Evolutionary conservation across 2,888 invertebrate genomes (phyloP).

Genomic region (Synergus japonicus): DNA sequence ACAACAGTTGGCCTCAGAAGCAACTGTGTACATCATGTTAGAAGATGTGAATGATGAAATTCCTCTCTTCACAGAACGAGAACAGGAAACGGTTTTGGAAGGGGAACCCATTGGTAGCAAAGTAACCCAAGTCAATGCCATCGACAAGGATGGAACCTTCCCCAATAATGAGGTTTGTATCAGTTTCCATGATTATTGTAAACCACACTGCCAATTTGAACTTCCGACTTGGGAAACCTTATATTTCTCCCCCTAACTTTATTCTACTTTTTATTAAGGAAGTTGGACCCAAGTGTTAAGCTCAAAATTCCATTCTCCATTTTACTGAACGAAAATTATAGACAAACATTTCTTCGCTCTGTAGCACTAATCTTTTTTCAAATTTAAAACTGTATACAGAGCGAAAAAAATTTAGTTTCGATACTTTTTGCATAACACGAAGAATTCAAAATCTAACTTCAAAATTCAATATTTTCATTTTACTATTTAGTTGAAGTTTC

Average conservation of each 20-base stretch:
- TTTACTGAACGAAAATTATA: too few species aligned
- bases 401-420: too few species aligned
- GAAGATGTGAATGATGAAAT: slow-evolving; percentile 99
- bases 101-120: slow-evolving; percentile 97
- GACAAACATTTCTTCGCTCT: too few species aligned
- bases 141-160: slow-evolving; percentile 96
- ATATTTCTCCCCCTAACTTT: background rate
- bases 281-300: too few species aligned
- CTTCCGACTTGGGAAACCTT: background rate
- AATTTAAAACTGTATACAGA: too few species aligned
- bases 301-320: too few species aligned
- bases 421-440: too few species aligned
- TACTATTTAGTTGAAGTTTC: too few species aligned
- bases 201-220: background rate
- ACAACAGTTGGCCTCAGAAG: slow-evolving; percentile 95
- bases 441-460: too few species aligned
- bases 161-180: slow-evolving; percentile 92
- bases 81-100: slow-evolving; percentile 96
- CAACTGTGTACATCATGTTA: slow-evolving; percentile 94
- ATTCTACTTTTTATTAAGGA: too few species aligned
- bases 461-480: too few species aligned
- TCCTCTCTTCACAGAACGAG: slow-evolving; percentile 95
- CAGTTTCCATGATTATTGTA: background rate
- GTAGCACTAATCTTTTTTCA: too few species aligned
- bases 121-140: slow-evolving; percentile 97